phyloP scores from a whole-genome alignment of 2,113 vertebrate genomes.

The Candoia aspera region DNA sequence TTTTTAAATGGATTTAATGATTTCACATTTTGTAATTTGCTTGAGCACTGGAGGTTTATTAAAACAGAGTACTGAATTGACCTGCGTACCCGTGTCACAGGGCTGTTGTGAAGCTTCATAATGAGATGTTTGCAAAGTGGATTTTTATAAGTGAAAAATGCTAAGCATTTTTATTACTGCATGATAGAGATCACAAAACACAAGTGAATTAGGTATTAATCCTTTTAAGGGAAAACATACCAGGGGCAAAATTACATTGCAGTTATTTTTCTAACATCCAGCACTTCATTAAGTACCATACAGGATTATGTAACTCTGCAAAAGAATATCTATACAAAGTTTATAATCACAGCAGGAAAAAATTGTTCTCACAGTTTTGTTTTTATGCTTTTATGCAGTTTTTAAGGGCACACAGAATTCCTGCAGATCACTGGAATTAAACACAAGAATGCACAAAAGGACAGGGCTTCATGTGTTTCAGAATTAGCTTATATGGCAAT shows the following conservation, averaged over 20 bases:
- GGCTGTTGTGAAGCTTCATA: conserved; percentile 33
- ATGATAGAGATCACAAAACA: conserved; percentile 41
- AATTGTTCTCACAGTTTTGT: conserved; percentile 55
- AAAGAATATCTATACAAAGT: conserved; percentile 56
- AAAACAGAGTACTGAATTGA: conserved; percentile 57
- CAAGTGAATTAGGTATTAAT: conserved; percentile 56
- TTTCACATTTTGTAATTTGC: conserved; percentile 54
- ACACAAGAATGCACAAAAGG: conserved; percentile 27
- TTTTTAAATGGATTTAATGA: conserved; percentile 53
- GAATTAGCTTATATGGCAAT: conserved; percentile 25
- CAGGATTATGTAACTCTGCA: conserved; percentile 53
- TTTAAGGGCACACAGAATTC: conserved; percentile 61
- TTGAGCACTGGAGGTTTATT: conserved; percentile 55
- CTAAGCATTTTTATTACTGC: conserved; percentile 35
- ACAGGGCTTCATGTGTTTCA: conserved; percentile 23
- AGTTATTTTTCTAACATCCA: conserved; percentile 55
- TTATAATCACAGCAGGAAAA: conserved; percentile 57
- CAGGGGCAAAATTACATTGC: conserved; percentile 33
- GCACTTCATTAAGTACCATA: conserved; percentile 63
- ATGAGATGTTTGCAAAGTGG: conserved; percentile 42
- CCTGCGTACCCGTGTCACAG: conserved; percentile 41
- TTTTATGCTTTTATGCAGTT: conserved; percentile 35
- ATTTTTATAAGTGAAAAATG: conserved; percentile 35
- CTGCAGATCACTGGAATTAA: conserved; percentile 38
- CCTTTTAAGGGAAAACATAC: conserved; percentile 44